Base-by-base conservation (phyloP, 2,888 invertebrate species). In the Drosophila rubida region DNA sequence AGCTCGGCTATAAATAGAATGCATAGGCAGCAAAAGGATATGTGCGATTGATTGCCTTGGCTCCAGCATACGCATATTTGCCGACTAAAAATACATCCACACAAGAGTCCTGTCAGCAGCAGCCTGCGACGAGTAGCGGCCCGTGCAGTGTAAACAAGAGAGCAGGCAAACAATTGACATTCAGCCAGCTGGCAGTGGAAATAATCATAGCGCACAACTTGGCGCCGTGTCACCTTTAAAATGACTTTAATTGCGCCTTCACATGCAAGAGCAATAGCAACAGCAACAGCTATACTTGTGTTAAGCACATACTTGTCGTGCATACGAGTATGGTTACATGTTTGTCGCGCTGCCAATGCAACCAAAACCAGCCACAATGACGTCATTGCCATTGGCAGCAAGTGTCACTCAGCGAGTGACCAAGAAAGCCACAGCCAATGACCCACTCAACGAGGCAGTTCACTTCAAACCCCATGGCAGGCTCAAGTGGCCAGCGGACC, bases 321-420 rank as follows among this genome's bases (percentile, higher is more conserved):
- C 35, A 14, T 37, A n/a, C n/a, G n/a, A n/a, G n/a, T n/a, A 37
- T 32, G 27, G 16, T 13, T 23, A 32, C 32, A 42, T 41, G 50
- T 49, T 30, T 23, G 42, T 42, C 27, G 37, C 32, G 54, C 53
- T 35, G 39, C 8, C 23, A 69, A 39, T 46, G 57, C 66, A 66
- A 63, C 64, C 53, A 45, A 19, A 19, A 19, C 39, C 39, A 46
- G 35, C 86, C 82, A 54, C 82, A 81, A 76, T 79, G 87, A 85
- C 87, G 82, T 85, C 82, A 83, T 85, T 82, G 76, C 62, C 85
- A 57, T 62, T 78, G 69, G 66, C 62, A 62, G 72, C 68, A 80
- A 81, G 72, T 81, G 81, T 60, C 81, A 80, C 78, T 80, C 61
- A 23, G 48, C 23, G 32, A 64, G 69, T 50, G 63, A 39, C 53